Conservation (phyloP, 2,113 vertebrate genomes). For the Acanthochromis polyacanthus region DNA sequence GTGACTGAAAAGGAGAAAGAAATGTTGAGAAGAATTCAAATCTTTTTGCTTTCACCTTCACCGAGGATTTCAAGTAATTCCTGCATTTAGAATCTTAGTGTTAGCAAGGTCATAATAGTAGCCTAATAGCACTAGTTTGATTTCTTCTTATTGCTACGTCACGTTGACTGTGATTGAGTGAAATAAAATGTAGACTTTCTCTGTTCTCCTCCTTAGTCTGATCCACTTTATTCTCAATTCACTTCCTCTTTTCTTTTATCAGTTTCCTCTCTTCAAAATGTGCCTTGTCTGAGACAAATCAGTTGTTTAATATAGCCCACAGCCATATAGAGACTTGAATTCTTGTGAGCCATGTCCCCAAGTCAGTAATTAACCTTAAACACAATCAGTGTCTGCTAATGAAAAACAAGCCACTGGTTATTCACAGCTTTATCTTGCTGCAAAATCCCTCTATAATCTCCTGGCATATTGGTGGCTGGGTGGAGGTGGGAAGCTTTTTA, state of each 20-base stretch:
- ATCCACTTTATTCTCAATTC: constrained; percentile 11
- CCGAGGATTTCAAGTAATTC: background rate
- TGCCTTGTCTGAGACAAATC: constrained; percentile 62
- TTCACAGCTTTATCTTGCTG: constrained; percentile 56
- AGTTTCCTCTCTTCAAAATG: constrained; percentile 30
- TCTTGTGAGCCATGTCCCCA: constrained; percentile 47
- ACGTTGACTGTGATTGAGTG: background rate
- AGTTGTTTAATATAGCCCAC: constrained; percentile 63
- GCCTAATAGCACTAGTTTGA: background rate
- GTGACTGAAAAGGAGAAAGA: background rate
- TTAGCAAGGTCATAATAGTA: background rate
- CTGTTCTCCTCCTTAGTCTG: constrained; percentile 3
- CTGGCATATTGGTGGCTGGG: constrained; percentile 60
- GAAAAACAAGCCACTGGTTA: constrained; percentile 55
- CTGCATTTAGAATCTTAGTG: background rate
- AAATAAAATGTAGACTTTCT: background rate
- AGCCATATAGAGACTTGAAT: constrained; percentile 40
- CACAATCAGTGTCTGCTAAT: constrained; percentile 58
- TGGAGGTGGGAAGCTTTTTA: constrained; percentile 78
- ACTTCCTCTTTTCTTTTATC: constrained; percentile 3
- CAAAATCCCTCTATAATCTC: constrained; percentile 66
- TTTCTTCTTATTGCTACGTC: background rate
- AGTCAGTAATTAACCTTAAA: constrained; percentile 76
- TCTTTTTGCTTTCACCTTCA: background rate
- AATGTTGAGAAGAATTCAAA: background rate